These are phyloP conservation scores for Marcusenius ussheri DNA, from an alignment of 2,113 vertebrate species.

Conservation along the genomic window DNA sequence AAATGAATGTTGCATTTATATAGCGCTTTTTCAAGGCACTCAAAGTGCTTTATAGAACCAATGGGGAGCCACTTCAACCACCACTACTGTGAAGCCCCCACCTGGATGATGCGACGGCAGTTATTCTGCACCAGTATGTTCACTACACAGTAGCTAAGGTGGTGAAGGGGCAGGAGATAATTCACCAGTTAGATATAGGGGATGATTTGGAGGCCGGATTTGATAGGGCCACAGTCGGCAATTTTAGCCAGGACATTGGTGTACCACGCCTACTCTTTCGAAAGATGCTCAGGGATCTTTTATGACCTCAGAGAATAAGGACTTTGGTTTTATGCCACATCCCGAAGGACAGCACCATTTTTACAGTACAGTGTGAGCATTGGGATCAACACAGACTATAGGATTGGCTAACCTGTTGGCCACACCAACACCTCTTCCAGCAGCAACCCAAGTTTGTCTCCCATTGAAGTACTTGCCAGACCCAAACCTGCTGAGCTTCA, in stretches of 20 bases:
- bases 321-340: background rate
- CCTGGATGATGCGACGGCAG: background rate
- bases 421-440: background rate
- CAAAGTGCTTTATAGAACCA: background rate
- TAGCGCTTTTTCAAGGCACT: too few species aligned
- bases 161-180: background rate
- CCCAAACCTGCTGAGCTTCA: background rate
- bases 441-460: background rate
- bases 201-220: background rate
- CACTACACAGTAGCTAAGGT: background rate
- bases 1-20: background rate
- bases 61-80: background rate
- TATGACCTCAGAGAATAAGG: background rate
- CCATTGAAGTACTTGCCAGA: background rate
- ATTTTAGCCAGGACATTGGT: background rate
- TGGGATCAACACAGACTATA: background rate
- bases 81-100: background rate
- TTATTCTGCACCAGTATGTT: background rate
- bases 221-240: background rate
- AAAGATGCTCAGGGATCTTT: background rate
- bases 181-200: background rate
- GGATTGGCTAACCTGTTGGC: background rate
- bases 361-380: background rate
- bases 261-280: background rate
- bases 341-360: background rate